Conservation (phyloP, 2,797 vertebrate genomes). For the Sparidentex hasta region DNA sequence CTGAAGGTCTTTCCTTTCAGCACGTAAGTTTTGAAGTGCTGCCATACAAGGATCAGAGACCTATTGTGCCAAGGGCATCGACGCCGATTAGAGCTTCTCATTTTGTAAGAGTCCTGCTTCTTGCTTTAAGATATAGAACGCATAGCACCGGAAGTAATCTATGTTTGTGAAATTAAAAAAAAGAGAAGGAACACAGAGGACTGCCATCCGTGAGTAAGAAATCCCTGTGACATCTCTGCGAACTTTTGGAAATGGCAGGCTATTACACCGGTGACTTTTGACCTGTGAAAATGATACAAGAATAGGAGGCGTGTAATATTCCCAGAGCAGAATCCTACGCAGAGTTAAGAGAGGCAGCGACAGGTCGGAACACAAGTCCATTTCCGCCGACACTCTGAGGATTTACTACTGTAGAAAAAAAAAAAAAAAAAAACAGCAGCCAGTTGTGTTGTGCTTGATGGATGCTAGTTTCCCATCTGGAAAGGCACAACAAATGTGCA, state of each 20-base stretch:
- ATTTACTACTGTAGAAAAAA: constrained; percentile 48
- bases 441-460: constrained; percentile 27
- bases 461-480: constrained; percentile 40
- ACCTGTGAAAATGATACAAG: constrained; percentile 30
- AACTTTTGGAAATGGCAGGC: constrained; percentile 7
- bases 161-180: constrained; percentile 30
- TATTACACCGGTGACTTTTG: constrained; percentile 23
- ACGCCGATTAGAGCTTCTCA: constrained; percentile 20
- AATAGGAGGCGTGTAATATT: constrained; percentile 22
- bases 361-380: constrained; percentile 42
- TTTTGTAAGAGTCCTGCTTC: constrained; percentile 32
- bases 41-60: constrained; percentile 21
- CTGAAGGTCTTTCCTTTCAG: constrained; percentile 9
- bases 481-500: constrained; percentile 35
- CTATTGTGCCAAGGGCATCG: background rate
- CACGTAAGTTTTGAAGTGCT: constrained; percentile 17
- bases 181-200: constrained; percentile 24
- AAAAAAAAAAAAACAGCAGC: constrained; percentile 12
- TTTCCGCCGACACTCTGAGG: constrained; percentile 25
- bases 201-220: constrained; percentile 17
- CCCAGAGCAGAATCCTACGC: background rate
- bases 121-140: constrained; percentile 6
- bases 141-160: background rate
- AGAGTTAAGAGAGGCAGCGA: constrained; percentile 10
- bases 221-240: background rate